Base-by-base conservation (phyloP, 2,888 invertebrate genomes). In the Caenorhabditis sinica region DNA sequence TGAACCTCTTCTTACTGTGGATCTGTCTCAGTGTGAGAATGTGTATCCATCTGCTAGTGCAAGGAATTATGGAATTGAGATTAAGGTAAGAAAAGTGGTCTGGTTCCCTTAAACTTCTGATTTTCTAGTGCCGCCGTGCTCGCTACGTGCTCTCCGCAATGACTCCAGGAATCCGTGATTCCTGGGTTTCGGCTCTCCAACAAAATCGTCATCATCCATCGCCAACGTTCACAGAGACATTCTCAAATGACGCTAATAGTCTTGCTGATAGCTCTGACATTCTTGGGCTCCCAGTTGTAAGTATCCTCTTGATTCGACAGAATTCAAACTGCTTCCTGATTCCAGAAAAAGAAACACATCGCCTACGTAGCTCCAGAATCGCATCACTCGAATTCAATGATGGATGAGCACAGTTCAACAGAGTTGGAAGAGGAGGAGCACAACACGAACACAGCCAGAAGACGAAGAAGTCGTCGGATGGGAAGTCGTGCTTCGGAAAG, bases 301-400 rank as follows among this genome's bases (percentile, higher is more conserved):
- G 63, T 15, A 15, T 77, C 76, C n/a, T 58, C 11, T 25, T 20
- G 25, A 6, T 72, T 53, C 15, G 11, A 49, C 40, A 11, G 6
- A 30, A 56, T 15, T 8, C 1, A 15, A 20, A 56, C 30, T 58
- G 49, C 85, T 89, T 30, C 33, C 3, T 11, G 25, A 28, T 69
- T 56, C n/a, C 69, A 69, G 69, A 85, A 90, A 53, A 92, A 91
- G 86, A 92, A 92, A 82, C 90, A 91, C 83, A 92, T 93, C 53
- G 93, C 93, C 8, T 93, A 93, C 72, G 93, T 93, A 15, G 92
- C 92, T n/a, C 93, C 93, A 4, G 92, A 92, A 79, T 91, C 91
- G 5, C 92, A 92, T 73, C 92, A 92, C 85, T 89, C 90, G 40
- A 92, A 91, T 76, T 91, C 91, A 25, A 88, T 92, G 87, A 90